Evolutionary conservation across 1,140 invertebrate genomes (phyloP).

Genomic region (Halyomorpha halys): DNA sequence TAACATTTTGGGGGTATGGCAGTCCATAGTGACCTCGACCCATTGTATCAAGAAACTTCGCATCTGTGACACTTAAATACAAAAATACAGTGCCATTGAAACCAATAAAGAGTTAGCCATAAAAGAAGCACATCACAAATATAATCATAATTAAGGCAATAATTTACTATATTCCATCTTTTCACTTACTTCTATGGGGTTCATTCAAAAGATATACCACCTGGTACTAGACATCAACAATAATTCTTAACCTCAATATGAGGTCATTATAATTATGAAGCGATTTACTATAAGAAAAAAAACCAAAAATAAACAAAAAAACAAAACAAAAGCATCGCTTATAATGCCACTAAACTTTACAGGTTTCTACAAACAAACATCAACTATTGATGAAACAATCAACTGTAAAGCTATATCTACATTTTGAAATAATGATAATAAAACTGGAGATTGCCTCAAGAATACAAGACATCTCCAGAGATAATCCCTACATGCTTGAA

Average conservation of each 20-base stretch:
- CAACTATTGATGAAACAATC: not conserved
- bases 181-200: not conserved
- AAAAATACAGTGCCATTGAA: conserved; percentile 2
- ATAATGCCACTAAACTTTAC: not conserved
- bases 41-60: not conserved
- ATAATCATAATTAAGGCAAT: conserved; percentile 1
- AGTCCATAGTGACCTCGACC: not conserved
- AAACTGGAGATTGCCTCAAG: not conserved
- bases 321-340: not conserved
- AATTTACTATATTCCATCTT: not conserved
- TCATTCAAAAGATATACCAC: no score
- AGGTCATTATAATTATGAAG: conserved; percentile 4
- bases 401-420: not conserved
- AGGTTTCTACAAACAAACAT: not conserved
- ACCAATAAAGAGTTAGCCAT: not conserved
- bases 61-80: not conserved
- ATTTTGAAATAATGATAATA: not conserved
- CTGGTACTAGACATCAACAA: not conserved
- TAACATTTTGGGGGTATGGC: not conserved
- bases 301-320: not conserved
- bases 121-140: conserved; percentile 16
- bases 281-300: conserved; percentile 2
- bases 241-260: conserved; percentile 17
- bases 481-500: not conserved
- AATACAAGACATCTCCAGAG: not conserved